These are phyloP conservation scores for Rambutsinella grinnellia DNA, from an alignment of 2,888 invertebrate genomes.

Conservation along the genomic window DNA sequence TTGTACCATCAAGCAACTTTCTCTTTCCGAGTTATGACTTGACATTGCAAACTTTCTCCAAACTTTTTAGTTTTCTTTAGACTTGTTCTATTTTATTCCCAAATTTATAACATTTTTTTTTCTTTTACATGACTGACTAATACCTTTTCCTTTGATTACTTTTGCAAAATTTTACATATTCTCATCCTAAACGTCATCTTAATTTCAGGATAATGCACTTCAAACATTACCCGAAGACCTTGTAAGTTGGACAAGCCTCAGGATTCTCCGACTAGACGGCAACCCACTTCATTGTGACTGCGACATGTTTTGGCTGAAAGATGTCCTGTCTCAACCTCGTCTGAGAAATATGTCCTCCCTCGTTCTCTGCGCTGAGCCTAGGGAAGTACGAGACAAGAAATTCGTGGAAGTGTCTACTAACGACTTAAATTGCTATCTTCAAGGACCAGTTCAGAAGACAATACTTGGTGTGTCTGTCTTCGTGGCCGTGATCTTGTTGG, in stretches of 20 bases:
- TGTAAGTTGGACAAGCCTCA: constrained; percentile 83
- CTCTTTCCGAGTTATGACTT: no score
- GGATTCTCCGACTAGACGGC: constrained; percentile 82
- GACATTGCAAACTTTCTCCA: no score
- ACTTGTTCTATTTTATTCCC: no score
- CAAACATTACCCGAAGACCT: constrained; percentile 82
- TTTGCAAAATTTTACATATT: no score
- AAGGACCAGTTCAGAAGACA: constrained; percentile 81
- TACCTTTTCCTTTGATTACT: no score
- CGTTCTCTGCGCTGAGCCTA: constrained; percentile 82
- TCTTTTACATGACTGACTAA: no score
- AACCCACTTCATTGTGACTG: constrained; percentile 88
- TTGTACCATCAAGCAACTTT: no score
- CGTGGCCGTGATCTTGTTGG: constrained; percentile 79
- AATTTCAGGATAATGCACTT: constrained; percentile 79
- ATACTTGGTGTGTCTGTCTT: constrained; percentile 83
- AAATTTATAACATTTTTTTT: no score
- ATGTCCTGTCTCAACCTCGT: constrained; percentile 70
- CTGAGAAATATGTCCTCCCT: constrained; percentile 65
- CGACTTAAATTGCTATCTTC: constrained; percentile 85
- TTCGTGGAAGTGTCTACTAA: constrained; percentile 80
- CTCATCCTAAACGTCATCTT: no score
- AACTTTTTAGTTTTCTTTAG: no score
- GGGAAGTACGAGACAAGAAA: constrained; percentile 77
- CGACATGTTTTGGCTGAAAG: constrained; percentile 83